Base-by-base conservation (phyloP, 2,113 vertebrate genomes). In the Mugil cephalus region DNA sequence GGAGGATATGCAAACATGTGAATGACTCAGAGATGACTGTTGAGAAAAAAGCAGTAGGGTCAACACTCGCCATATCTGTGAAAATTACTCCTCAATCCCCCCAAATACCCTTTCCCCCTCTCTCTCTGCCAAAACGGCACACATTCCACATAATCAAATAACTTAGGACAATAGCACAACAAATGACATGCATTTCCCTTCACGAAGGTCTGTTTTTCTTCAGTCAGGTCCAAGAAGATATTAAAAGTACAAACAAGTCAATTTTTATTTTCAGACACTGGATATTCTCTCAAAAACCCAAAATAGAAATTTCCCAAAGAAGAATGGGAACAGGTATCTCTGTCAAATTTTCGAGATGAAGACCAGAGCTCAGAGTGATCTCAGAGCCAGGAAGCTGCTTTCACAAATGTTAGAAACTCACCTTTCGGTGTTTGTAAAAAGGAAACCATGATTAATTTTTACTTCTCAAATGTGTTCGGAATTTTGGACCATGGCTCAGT, bases 41-140 rank as follows among this genome's bases (percentile, higher is more conserved):
- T 53, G 43, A 38, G n/a, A 4, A 56, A 74, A 60, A 63, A 51
- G 24, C 38, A 56, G 51, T 65, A 39, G 34, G 30, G 17, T 52
- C 50, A 36, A 14, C 35, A 21, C 15, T 30, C 2, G 24, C 24
- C 24, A 30, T 30, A 5, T 30, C 24, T 30, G 24, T 43, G 36
- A 50, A 45, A 50, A 21, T 2, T 48, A 21, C 11, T 52, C 45
- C 10, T 68, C 24, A 18, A 65, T 30, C 10, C 12, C 21, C 4
- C 4, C 8, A 55, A 19, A 55, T 54, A 38, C 43, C 42, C 8
- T 5, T n/a, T n/a, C n/a, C 36, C 10, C 14, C 9, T 30, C 13
- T 35, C 53, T 51, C 19, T 36, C 13, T 35, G 18, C 7, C 11
- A 54, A 60, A 47, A 47, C 34, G 1, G n/a, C 53, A 55, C 1